Base-by-base conservation (phyloP, 2,113 vertebrate genomes). In the Carollia perspicillata region DNA sequence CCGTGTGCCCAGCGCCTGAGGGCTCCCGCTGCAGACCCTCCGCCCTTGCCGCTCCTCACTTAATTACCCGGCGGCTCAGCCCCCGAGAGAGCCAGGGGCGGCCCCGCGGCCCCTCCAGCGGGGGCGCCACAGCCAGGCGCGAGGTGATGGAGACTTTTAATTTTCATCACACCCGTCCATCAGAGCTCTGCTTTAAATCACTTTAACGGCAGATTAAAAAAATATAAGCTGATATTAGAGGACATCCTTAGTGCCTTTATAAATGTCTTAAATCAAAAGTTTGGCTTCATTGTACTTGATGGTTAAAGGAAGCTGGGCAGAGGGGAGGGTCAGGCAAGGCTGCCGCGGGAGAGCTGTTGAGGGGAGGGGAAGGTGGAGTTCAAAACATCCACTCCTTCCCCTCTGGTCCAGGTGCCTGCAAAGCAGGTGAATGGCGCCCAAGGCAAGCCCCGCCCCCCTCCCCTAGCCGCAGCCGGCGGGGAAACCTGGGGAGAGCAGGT, bases 201-300 rank as follows among this genome's bases (percentile, higher is more conserved):
- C 69, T 33, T 69, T 95, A 89, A 94, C 6, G 2, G 96, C 74
- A 53, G 94, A 95, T 97, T 96, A 96, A 96, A 96, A 92, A 96
- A 84, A 91, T 79, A 97, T 94, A 86, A 79, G 85, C 77, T 86
- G 93, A 44, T 69, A 44, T 85, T 74, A 69, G 55, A 83, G 63
- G 95, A 37, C 89, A 58, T 42, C 68, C 88, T 47, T 30, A 14
- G 81, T n/a, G 44, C 93, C 93, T 90, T 94, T 84, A 90, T 74
- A 93, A 97, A 84, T 71, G 83, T 30, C 92, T 90, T 93, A 55
- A 93, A 96, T 93, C 94, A 91, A 55, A 80, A 95, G 90, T 94
- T 94, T 22, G 84, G 58, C 58, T 87, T 87, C 69, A 88, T 49
- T 72, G 94, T 17, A 14, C 51, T 40, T 44, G 75, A 49, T 1